These are phyloP conservation scores for Oscarella lobularis DNA, from an alignment of 37 sponge, comb jelly and placozoan genomes.

Conservation along the genomic window DNA sequence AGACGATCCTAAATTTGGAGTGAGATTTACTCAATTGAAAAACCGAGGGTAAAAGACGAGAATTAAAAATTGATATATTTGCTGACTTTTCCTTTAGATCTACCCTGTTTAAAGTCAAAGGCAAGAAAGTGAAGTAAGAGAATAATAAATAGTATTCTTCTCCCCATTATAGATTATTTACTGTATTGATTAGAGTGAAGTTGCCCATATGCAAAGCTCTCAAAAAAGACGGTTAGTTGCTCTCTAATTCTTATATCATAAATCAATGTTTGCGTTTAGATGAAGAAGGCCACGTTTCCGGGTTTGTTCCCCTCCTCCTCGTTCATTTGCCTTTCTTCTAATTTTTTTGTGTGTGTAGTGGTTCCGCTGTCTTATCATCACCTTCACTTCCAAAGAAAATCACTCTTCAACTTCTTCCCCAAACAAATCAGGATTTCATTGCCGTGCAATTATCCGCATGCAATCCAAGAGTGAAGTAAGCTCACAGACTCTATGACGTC, in stretches of 20 bases:
- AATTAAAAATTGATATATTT: no score
- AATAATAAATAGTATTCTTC: no score
- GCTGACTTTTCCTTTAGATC: neutral
- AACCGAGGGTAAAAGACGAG: neutral
- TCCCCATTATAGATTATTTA: no score
- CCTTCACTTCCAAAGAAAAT: neutral
- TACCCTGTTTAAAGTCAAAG: neutral
- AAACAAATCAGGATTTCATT: neutral
- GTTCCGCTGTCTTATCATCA: no score
- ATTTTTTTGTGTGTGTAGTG: no score
- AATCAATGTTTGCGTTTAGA: no score
- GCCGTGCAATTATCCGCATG: neutral
- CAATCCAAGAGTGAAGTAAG: neutral
- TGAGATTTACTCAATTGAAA: neutral
- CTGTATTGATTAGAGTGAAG: slow-evolving; percentile 1
- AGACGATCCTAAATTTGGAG: neutral
- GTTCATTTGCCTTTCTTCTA: no score
- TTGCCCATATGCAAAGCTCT: neutral
- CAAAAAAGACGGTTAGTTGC: neutral
- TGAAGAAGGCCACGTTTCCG: neutral
- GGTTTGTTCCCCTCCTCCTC: neutral
- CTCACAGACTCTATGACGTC: no score
- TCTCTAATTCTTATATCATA: neutral
- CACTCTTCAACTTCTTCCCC: neutral
- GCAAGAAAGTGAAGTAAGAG: neutral